Base-by-base conservation (phyloP, 1,140 invertebrate genomes). In the Drosophila gunungcola region DNA sequence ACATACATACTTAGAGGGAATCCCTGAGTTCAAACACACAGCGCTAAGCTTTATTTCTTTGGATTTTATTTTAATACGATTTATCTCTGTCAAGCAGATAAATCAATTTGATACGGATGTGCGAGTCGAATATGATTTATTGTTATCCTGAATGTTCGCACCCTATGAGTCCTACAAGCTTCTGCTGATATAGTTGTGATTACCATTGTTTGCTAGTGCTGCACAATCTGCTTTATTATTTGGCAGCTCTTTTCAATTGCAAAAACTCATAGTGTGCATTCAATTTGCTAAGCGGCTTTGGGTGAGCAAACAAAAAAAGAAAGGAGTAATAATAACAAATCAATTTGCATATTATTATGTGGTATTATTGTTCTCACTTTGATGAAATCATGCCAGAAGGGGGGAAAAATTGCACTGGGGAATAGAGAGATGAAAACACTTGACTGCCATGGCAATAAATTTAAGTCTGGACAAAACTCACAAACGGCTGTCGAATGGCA, bases 251-350 rank as follows among this genome's bases (percentile, higher is more conserved):
- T 69, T 45, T 70, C 63, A 70, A 69, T 56, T 70, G 29, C 49
- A n/a, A 13, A 29, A 68, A 9, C 12, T 39, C 1, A 13, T 34
- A 51, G 63, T 63, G 57, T 63, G 68, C 64, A 72, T 72, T 70
- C 68, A 70, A 70, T 72, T 72, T 70, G 51, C 42, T 72, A 72
- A 72, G 68, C 65, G 21, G 65, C 68, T 72, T 72, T 70, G n/a
- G 65, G 52, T 49, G 51, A 9, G 9, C 10, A 25, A 11, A 3
- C 29, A 53, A 25, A 38, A 27, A 39, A 41, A 27, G 45, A 46
- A 21, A 34, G 4, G 4, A 27, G 21, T 13, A 29, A 29, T 4
- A 67, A 49, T 49, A 68, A 53, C 36, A 72, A 72, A 70, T 70
- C 64, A 72, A 72, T 72, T 72, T 72, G 43, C 34, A 57, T 57